These are phyloP conservation scores for Manduca sexta DNA, from an alignment of 1,140 invertebrate species.

Conservation along the genomic window DNA sequence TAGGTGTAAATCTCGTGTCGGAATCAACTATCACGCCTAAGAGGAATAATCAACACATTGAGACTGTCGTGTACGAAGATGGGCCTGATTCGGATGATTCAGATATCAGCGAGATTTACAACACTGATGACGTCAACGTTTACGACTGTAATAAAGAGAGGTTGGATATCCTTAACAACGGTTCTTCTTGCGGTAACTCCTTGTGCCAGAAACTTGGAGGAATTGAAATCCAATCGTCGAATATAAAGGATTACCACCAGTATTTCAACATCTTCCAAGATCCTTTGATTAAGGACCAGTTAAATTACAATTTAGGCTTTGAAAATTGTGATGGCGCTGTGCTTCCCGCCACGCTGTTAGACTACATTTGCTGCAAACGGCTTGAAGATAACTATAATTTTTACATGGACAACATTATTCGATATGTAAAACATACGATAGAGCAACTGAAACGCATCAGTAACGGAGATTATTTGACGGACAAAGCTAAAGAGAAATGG, in stretches of 20 bases:
- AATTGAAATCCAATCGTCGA: constrained; percentile 36
- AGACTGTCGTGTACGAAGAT: constrained; percentile 51
- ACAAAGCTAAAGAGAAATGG: constrained; percentile 58
- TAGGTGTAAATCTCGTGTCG: constrained; percentile 33
- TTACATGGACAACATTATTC: constrained; percentile 63
- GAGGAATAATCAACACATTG: constrained; percentile 50
- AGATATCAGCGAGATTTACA: constrained; percentile 44
- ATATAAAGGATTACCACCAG: constrained; percentile 26
- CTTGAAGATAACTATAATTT: constrained; percentile 55
- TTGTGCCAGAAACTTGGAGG: constrained; percentile 54
- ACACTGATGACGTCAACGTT: constrained; percentile 45
- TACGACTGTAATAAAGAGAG: constrained; percentile 45
- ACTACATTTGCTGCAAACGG: constrained; percentile 55
- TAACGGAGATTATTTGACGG: constrained; percentile 64
- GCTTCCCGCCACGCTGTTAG: constrained; percentile 43
- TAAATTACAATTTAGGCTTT: constrained; percentile 33
- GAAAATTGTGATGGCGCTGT: constrained; percentile 23
- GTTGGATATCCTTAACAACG: constrained; percentile 38
- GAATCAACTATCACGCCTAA: constrained; percentile 13
- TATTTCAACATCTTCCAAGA: constrained; percentile 37
- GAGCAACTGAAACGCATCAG: constrained; percentile 62
- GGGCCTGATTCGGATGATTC: constrained; percentile 47
- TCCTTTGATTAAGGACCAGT: constrained; percentile 40
- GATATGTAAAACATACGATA: constrained; percentile 53
- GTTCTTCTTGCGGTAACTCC: constrained; percentile 30